Conservation (phyloP, 2,797 vertebrate species). For the Borostomias antarcticus region DNA sequence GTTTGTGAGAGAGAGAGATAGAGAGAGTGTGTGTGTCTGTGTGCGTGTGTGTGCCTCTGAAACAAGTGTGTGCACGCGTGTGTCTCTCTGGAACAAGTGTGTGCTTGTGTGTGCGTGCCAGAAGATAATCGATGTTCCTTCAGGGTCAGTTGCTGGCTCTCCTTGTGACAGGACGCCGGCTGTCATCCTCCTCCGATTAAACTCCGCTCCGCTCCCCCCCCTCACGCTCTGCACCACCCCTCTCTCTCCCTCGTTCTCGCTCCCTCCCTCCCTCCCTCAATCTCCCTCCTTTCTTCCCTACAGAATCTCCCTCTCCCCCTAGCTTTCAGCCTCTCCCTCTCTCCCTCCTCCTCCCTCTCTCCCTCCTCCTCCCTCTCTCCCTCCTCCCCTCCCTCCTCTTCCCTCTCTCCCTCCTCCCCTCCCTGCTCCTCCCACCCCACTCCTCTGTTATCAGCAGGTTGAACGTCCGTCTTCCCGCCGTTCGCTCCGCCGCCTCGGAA, state of each 20-base stretch:
- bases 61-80: neutral
- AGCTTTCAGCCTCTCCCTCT: neutral
- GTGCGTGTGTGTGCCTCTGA: neutral
- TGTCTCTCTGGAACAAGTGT: neutral
- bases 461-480: too few relatives aligned
- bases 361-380: neutral
- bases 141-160: slow-evolving; percentile 16
- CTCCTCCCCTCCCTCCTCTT: neutral
- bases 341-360: slow-evolving; percentile 1
- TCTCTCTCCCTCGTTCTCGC: neutral
- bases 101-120: neutral
- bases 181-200: slow-evolving; percentile 28
- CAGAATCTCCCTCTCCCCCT: neutral
- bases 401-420: neutral
- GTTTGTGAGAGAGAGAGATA: neutral
- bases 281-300: neutral
- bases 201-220: neutral
- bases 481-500: too few relatives aligned
- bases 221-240: neutral
- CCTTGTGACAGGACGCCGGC: slow-evolving; percentile 15
- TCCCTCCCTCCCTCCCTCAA: neutral
- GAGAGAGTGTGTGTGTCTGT: neutral
- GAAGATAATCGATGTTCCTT: slow-evolving; percentile 12
- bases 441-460: neutral
- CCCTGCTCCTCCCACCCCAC: neutral